Evolutionary conservation across 2,797 vertebrate species (phyloP).

Genomic region (Myripristis murdjan): DNA sequence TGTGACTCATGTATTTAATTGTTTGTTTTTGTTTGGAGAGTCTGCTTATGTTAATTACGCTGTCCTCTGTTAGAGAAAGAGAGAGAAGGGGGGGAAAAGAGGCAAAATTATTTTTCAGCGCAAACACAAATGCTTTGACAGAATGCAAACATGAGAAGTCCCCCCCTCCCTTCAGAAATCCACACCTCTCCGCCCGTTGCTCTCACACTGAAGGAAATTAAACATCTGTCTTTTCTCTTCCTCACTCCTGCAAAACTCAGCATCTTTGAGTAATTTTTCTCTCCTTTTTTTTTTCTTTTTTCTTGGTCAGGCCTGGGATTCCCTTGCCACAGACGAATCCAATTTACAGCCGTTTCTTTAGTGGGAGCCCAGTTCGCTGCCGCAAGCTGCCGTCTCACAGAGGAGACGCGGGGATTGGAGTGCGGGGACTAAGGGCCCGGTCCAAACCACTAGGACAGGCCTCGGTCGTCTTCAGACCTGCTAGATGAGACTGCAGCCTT

Average conservation of each 20-base stretch:
- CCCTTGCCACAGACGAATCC: slow-evolving; percentile 78
- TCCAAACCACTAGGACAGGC: slow-evolving; percentile 58
- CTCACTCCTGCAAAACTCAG: slow-evolving; percentile 70
- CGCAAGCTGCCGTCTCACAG: slow-evolving; percentile 18
- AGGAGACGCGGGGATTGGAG: slow-evolving; percentile 23
- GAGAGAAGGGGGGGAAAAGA: slow-evolving; percentile 43
- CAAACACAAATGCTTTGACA: slow-evolving; percentile 77
- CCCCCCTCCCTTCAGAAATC: slow-evolving; percentile 43
- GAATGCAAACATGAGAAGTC: slow-evolving; percentile 68
- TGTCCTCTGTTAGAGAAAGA: slow-evolving; percentile 62
- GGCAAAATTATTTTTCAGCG: slow-evolving; percentile 72
- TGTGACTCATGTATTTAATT: slow-evolving; percentile 77
- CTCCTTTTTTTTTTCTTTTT: slow-evolving; percentile 41
- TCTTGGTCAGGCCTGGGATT: slow-evolving; percentile 78
- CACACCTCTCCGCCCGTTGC: slow-evolving; percentile 62
- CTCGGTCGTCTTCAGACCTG: slow-evolving; percentile 44
- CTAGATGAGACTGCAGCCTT: slow-evolving; percentile 71
- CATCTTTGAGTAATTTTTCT: slow-evolving; percentile 77
- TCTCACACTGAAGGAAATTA: slow-evolving; percentile 74
- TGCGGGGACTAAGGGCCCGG: slow-evolving; percentile 9
- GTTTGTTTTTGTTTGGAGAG: slow-evolving; percentile 81
- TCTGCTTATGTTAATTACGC: slow-evolving; percentile 77
- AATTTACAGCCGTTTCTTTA: slow-evolving; percentile 67
- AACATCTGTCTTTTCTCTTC: slow-evolving; percentile 80
- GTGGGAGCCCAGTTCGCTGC: slow-evolving; percentile 23